These are phyloP conservation scores for Hipposideros armiger DNA, from an alignment of 2,113 vertebrate species.

Conservation along the genomic window DNA sequence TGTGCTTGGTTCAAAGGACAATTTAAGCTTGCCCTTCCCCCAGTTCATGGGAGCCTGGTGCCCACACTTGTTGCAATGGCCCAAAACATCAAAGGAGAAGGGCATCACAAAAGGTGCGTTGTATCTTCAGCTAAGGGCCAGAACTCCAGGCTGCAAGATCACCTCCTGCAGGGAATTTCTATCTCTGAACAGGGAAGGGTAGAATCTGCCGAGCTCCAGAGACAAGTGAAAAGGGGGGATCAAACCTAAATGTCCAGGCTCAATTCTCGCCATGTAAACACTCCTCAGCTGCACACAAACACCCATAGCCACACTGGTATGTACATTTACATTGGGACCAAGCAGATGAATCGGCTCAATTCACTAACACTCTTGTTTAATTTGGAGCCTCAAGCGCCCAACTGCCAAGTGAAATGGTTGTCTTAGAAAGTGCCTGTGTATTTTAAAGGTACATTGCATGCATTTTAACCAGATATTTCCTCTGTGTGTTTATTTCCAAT, in stretches of 20 bases:
- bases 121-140: not conserved
- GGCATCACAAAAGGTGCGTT: not conserved
- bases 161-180: not conserved
- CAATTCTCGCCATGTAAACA: slow-evolving; percentile 8
- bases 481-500: slow-evolving; percentile 75
- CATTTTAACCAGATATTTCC: slow-evolving; percentile 80
- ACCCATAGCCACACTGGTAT: not conserved
- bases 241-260: not conserved
- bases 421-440: slow-evolving; percentile 80
- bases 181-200: not conserved
- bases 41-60: not conserved
- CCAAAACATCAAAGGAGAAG: slow-evolving; percentile 8
- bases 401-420: slow-evolving; percentile 69
- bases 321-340: slow-evolving; percentile 48
- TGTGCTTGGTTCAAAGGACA: not conserved
- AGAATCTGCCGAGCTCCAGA: not conserved
- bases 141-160: not conserved
- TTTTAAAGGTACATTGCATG: slow-evolving; percentile 77
- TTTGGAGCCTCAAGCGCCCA: slow-evolving; percentile 65
- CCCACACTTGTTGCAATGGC: not conserved
- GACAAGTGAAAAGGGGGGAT: not conserved
- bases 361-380: slow-evolving; percentile 79
- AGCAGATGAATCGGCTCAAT: slow-evolving; percentile 76
- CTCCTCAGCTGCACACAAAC: not conserved
- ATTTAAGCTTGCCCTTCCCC: not conserved